These are phyloP conservation scores for Galendromus occidentalis DNA, from an alignment of 1,140 invertebrate genomes.

Conservation along the genomic window DNA sequence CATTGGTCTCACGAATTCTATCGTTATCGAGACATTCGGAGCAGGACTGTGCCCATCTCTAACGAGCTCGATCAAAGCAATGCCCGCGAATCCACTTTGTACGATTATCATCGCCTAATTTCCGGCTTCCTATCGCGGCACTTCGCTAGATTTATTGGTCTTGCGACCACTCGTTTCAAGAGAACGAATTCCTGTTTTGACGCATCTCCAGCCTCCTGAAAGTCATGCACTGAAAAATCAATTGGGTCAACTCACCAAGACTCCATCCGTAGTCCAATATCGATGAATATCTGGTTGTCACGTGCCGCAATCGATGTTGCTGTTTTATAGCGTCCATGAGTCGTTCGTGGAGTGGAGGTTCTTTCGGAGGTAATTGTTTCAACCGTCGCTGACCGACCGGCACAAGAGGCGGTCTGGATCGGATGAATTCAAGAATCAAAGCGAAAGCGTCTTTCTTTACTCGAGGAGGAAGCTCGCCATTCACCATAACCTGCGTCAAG, in stretches of 20 bases:
- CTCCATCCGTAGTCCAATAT: constrained; percentile 4
- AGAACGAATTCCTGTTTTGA: too few species aligned
- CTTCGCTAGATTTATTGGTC: too few species aligned
- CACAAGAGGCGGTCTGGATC: constrained; percentile 73
- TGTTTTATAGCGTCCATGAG: constrained; percentile 70
- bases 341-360: constrained; percentile 54
- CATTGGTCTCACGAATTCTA: too few species aligned
- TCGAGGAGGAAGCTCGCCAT: constrained; percentile 54
- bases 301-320: constrained; percentile 32
- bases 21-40: too few species aligned
- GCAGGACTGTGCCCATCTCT: too few species aligned
- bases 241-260: constrained; percentile 16
- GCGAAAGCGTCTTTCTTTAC: constrained; percentile 83
- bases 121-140: too few species aligned
- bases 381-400: constrained; percentile 66
- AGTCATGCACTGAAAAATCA: too few species aligned
- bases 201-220: too few species aligned
- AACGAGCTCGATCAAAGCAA: too few species aligned
- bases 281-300: constrained; percentile 2
- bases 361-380: constrained; percentile 41
- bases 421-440: constrained; percentile 84
- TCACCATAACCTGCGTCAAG: constrained; percentile 35
- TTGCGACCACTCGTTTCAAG: too few species aligned
- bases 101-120: too few species aligned
- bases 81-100: too few species aligned